Evolutionary conservation across 1,140 invertebrate species (phyloP).

Genomic region (Zaprionus camerounensis): DNA sequence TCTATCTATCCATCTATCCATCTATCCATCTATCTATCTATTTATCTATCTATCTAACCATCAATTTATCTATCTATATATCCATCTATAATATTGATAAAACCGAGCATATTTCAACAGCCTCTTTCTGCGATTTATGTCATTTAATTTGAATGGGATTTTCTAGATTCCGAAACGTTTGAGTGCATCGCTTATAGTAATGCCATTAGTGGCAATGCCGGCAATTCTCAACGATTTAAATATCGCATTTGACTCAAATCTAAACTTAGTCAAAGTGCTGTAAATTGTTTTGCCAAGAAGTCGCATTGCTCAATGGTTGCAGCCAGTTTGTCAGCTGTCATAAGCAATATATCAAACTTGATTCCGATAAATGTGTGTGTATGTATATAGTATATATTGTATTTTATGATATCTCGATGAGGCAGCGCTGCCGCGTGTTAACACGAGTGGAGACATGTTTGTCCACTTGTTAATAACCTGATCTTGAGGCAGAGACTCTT

Average conservation of each 20-base stretch:
- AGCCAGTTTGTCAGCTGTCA: constrained; percentile 49
- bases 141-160: constrained; percentile 5
- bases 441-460: constrained; percentile 44
- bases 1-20: too few relatives aligned
- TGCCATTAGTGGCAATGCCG: background rate
- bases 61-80: too few relatives aligned
- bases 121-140: background rate
- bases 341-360: constrained; percentile 58
- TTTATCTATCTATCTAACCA: too few relatives aligned
- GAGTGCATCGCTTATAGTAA: background rate
- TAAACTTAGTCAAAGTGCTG: constrained; percentile 18
- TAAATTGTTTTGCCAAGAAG: constrained; percentile 16
- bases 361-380: constrained; percentile 30
- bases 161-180: background rate
- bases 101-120: background rate
- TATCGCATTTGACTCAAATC: constrained; percentile 5
- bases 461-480: constrained; percentile 56
- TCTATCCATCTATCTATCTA: too few relatives aligned
- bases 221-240: constrained; percentile 15
- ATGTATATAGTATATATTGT: constrained; percentile 6
- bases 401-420: constrained; percentile 33
- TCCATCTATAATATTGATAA: too few relatives aligned
- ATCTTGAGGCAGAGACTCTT: constrained; percentile 23
- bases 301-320: constrained; percentile 22
- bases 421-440: constrained; percentile 6